These are phyloP conservation scores for Aethina tumida DNA, from an alignment of 1,140 invertebrate genomes.

Conservation along the genomic window DNA sequence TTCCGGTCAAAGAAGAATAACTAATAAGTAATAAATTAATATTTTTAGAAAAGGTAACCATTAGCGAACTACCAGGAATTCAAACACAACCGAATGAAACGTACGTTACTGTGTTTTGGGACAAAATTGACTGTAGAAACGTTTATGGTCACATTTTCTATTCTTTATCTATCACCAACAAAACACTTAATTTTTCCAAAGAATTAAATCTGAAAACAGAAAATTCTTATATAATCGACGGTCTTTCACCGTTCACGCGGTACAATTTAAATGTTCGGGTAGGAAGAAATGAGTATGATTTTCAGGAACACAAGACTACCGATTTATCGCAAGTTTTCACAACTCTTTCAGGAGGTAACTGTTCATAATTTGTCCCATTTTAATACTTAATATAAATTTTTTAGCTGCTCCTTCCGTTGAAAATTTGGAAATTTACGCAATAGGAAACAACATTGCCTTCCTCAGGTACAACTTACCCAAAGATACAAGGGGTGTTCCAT, in stretches of 20 bases:
- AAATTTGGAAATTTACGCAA: slow-evolving; percentile 25
- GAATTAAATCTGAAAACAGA: slow-evolving; percentile 12
- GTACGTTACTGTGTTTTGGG: slow-evolving; percentile 21
- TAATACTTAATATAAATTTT: slow-evolving; percentile 3
- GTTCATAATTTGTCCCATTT: slow-evolving; percentile 1
- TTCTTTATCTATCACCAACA: slow-evolving; percentile 14
- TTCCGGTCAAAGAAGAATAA: too few relatives aligned
- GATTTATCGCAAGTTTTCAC: slow-evolving; percentile 14
- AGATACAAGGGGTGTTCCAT: slow-evolving; percentile 16
- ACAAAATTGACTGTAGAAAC: slow-evolving; percentile 17
- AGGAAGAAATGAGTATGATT: slow-evolving; percentile 17
- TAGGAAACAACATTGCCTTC: slow-evolving; percentile 16
- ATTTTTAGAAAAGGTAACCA: slow-evolving; percentile 16
- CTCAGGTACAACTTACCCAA: slow-evolving; percentile 23
- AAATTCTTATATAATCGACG: slow-evolving; percentile 15
- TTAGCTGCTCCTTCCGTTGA: slow-evolving; percentile 18
- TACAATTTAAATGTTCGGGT: slow-evolving; percentile 19
- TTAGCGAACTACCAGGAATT: slow-evolving; percentile 22
- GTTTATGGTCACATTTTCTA: slow-evolving; percentile 21
- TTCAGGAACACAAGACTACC: slow-evolving; percentile 7
- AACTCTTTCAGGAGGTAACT: slow-evolving; percentile 22
- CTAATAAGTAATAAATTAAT: too few relatives aligned
- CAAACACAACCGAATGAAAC: slow-evolving; percentile 14
- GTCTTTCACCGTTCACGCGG: slow-evolving; percentile 15
- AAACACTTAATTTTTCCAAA: slow-evolving; percentile 10